Base-by-base conservation (phyloP, 2,797 vertebrate genomes). In the Sebastes goodei region DNA sequence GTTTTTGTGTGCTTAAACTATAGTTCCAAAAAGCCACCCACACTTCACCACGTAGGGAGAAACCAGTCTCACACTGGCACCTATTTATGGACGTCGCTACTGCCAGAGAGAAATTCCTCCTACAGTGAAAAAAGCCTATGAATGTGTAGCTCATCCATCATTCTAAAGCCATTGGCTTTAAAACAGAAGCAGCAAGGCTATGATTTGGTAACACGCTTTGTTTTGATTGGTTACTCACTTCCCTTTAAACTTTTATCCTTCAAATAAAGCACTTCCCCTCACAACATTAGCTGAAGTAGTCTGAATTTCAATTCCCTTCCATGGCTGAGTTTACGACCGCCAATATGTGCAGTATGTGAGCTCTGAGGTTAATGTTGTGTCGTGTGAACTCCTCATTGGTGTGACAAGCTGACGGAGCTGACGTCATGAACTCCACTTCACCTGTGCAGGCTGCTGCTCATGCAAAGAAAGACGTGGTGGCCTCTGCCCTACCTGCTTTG, bases 51-150 rank as follows among this genome's bases (percentile, higher is more conserved):
- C 86, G 88, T 78, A 85, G 88, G 84, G 80, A 91, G 89, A 93
- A 94, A 90, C 93, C 87, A 89, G 92, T 94, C 85, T 91, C 86
- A 92, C 93, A 95, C 92, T 94, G 94, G 93, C 94, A 96, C 94
- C 93, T 95, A 96, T 95, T 96, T 96, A 93, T 94, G 94, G 95
- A 94, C 91, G 91, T 87, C 49, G 87, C 92, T 90, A 82, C 93
- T 94, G 94, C 95, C 94, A 95, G 88, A 87, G 71, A 90, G 82
- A 92, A 93, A 95, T 94, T 96, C 94, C 88, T 94, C 76, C 49
- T 76, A 79, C 74, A 85, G 63, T 81, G 83, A 93, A 91, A 85
- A 92, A 94, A 90, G 74, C n/a, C 63, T 42, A 86, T 89, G 87
- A 93, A 90, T 80, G 63, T 82, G 88, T 85, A 89, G 89, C 86